A percentile compares a stretch with the other conserved stretches of the same genome.
These are phyloP conservation scores for Trypoxylus dichotomus DNA, from an alignment of 1,140 invertebrate species.

Conservation along the genomic window DNA sequence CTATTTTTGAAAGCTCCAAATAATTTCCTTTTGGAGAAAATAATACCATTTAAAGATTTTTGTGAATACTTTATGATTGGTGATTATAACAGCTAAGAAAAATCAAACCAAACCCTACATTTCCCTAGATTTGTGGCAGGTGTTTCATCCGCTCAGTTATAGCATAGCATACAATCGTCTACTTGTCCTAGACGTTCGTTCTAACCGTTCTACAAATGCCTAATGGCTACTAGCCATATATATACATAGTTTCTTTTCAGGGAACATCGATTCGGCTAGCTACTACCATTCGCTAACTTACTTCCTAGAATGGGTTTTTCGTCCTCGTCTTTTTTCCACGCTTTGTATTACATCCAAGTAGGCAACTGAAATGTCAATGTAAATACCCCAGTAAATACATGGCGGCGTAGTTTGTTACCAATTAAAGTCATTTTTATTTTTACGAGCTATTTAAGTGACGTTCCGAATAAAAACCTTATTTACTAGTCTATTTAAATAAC, in stretches of 20 bases:
- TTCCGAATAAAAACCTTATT: slow-evolving; percentile 10
- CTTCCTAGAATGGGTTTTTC: neutral
- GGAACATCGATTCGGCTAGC: neutral
- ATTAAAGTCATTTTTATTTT: slow-evolving; percentile 17
- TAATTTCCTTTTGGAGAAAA: too few relatives aligned
- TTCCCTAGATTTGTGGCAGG: too few relatives aligned
- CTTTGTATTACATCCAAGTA: neutral
- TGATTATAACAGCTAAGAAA: too few relatives aligned
- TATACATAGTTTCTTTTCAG: neutral
- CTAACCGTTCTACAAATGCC: neutral
- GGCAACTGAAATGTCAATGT: neutral
- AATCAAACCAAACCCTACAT: too few relatives aligned
- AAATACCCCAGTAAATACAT: neutral
- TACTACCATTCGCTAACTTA: neutral
- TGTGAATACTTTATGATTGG: too few relatives aligned
- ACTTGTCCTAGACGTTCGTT: neutral
- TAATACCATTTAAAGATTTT: too few relatives aligned
- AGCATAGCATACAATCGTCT: neutral
- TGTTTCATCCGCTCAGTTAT: too few relatives aligned
- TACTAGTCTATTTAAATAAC: neutral
- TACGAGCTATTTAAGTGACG: neutral
- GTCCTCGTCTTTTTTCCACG: neutral
- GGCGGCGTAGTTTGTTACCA: neutral
- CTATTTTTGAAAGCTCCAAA: too few relatives aligned
- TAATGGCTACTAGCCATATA: neutral